These are phyloP conservation scores for Linnaemya tessellans DNA, from an alignment of 2,888 invertebrate genomes.

Conservation along the genomic window DNA sequence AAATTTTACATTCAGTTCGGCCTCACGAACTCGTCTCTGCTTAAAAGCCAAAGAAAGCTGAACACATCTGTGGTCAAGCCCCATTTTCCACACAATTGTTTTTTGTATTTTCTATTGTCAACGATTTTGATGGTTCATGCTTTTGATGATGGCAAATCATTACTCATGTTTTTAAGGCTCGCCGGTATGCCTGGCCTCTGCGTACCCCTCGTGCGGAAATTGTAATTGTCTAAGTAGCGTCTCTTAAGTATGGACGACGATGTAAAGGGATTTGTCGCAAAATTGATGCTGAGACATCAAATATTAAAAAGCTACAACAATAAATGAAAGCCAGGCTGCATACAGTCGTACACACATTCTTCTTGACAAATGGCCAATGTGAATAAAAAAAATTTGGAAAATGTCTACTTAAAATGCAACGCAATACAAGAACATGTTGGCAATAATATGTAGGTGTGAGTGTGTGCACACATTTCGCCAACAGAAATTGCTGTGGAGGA, in stretches of 20 bases:
- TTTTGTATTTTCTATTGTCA: conserved; percentile 45
- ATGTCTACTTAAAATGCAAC: conserved; percentile 56
- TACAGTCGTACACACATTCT: not conserved
- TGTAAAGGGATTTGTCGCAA: conserved; percentile 26
- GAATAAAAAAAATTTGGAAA: conserved; percentile 27
- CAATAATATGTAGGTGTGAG: conserved; percentile 30
- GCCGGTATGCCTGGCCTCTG: not conserved
- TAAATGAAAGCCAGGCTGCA: not conserved
- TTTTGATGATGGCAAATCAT: conserved; percentile 61
- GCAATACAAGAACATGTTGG: conserved; percentile 12
- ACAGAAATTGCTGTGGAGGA: not conserved
- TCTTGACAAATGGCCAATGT: conserved; percentile 2
- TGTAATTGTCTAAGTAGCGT: conserved; percentile 55
- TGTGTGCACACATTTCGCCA: not conserved
- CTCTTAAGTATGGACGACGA: conserved; percentile 23
- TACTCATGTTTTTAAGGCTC: conserved; percentile 59
- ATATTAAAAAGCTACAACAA: conserved; percentile 6
- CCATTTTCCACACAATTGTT: conserved; percentile 61
- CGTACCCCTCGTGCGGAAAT: conserved; percentile 36
- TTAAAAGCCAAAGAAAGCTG: conserved; percentile 24
- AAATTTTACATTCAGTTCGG: no score
- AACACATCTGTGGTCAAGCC: conserved; percentile 32
- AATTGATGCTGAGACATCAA: conserved; percentile 67
- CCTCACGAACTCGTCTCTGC: not conserved
- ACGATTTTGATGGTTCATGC: conserved; percentile 64